Conservation (phyloP, 2,888 invertebrate genomes). For the Octodonta nipae region DNA sequence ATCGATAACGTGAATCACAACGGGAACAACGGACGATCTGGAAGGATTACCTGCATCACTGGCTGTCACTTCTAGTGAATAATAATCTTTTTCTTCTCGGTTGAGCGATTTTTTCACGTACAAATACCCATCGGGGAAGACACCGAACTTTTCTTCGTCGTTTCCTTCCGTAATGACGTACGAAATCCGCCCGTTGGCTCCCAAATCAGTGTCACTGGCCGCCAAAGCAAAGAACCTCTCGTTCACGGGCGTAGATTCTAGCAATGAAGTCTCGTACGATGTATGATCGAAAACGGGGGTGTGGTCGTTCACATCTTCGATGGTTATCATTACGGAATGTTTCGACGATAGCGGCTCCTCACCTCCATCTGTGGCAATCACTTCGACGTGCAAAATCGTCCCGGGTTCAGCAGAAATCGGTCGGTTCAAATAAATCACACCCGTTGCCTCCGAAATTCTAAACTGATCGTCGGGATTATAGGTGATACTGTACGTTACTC, state of each 20-base stretch:
- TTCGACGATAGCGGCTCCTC: slow-evolving; percentile 60
- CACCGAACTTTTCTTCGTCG: slow-evolving; percentile 71
- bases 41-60: slow-evolving; percentile 66
- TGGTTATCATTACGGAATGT: slow-evolving; percentile 55
- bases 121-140: slow-evolving; percentile 87
- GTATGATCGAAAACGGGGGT: slow-evolving; percentile 87
- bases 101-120: slow-evolving; percentile 79
- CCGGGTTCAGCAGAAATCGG: slow-evolving; percentile 66
- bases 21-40: slow-evolving; percentile 73
- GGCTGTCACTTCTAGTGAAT: slow-evolving; percentile 74
- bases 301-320: slow-evolving; percentile 88
- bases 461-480: slow-evolving; percentile 72
- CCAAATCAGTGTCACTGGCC: slow-evolving; percentile 80
- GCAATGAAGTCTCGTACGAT: slow-evolving; percentile 80
- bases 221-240: slow-evolving; percentile 78
- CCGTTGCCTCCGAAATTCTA: slow-evolving; percentile 71
- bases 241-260: slow-evolving; percentile 84
- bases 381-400: slow-evolving; percentile 56
- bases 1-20: slow-evolving; percentile 85
- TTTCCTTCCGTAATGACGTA: slow-evolving; percentile 82
- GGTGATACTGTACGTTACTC: slow-evolving; percentile 66
- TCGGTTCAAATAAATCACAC: slow-evolving; percentile 75
- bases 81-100: slow-evolving; percentile 82
- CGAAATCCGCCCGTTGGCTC: slow-evolving; percentile 62
- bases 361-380: slow-evolving; percentile 77